Evolutionary conservation across 2,888 invertebrate genomes (phyloP), one percentile per base, ranked within the genome.

Genomic region (Agonopterix heracliana): DNA sequence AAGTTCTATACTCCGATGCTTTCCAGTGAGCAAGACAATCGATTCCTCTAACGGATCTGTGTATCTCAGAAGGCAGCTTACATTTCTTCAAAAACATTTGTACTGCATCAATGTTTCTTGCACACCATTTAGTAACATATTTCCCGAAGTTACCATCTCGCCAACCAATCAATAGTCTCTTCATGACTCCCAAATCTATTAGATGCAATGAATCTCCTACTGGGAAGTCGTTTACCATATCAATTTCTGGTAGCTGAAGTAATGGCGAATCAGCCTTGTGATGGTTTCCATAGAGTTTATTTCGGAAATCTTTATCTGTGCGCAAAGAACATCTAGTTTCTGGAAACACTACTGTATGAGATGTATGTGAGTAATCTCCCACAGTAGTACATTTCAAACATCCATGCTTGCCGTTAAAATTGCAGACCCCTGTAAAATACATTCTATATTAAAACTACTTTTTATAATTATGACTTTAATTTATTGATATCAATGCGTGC

Each of bases 331-430:
- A 42, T 13, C 14, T 14, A 49, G 51, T 40, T 26, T 42, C 14
- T 13, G 42, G 42, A 42, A 42, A 42, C 3, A 42, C 40, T 7
- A 63, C 59, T 10, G 59, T 63, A 53, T 59, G 53, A 2, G 58
- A 60, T 42, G 3, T 38, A 34, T 63, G 58, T 0, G 59, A 60
- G 35, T 63, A 61, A 38, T 61, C 61, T 8, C 61, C 64, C 2
- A 62, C 50, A 2, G 50, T 53, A 2, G 52, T 47, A 48, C 58
- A 61, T 41, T 61, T 57, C 14, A 58, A 46, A 47, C 57, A 59
- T 2, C 58, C 61, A 36, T 59, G 54, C 17, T 53, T 57, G 0
- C 51, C 45, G 41, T 56, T 59, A 17, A 59, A 61, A 35, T 55
- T 59, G n/a, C 48, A 52, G 11, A 60, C 57, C 43, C 51, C 54